phyloP scores from a whole-genome alignment of 1,140 invertebrate species.

The Amphibalanus amphitrite region DNA sequence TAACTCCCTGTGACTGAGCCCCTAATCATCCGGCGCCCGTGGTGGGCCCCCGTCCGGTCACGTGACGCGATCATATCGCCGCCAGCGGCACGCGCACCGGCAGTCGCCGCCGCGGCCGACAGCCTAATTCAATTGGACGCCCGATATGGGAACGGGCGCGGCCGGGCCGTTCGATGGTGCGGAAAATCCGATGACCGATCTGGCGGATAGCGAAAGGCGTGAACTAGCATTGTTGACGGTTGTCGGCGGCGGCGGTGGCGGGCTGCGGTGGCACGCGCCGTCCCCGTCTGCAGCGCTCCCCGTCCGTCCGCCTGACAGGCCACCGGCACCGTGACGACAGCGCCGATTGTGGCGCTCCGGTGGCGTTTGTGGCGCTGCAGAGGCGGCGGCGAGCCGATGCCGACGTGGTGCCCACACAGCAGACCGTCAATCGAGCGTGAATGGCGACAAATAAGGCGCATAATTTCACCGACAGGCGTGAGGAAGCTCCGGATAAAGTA shows the following conservation, averaged over 20 bases:
- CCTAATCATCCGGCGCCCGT: background rate
- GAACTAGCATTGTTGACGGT: background rate
- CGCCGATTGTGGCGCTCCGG: background rate
- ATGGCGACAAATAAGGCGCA: too few relatives aligned
- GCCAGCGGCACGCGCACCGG: too few relatives aligned
- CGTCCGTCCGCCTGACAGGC: background rate
- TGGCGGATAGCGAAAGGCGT: background rate
- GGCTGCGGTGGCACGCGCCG: background rate
- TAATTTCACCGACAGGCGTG: too few relatives aligned
- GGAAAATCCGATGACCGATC: background rate
- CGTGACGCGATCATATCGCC: background rate
- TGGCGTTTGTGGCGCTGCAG: background rate
- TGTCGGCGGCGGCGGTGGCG: background rate
- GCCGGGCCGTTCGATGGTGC: background rate
- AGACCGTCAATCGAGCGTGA: too few relatives aligned
- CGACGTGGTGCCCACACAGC: too few relatives aligned
- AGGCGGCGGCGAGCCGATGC: too few relatives aligned
- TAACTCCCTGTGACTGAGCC: background rate
- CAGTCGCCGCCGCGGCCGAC: too few relatives aligned
- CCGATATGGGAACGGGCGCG: background rate
- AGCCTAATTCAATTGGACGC: background rate
- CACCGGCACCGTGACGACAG: background rate
- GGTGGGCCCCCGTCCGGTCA: background rate
- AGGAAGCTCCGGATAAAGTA: too few relatives aligned
- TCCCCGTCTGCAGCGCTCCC: too few relatives aligned